Evolutionary conservation across 1,140 invertebrate species (phyloP).

Genomic region (Brachionus rubens): DNA sequence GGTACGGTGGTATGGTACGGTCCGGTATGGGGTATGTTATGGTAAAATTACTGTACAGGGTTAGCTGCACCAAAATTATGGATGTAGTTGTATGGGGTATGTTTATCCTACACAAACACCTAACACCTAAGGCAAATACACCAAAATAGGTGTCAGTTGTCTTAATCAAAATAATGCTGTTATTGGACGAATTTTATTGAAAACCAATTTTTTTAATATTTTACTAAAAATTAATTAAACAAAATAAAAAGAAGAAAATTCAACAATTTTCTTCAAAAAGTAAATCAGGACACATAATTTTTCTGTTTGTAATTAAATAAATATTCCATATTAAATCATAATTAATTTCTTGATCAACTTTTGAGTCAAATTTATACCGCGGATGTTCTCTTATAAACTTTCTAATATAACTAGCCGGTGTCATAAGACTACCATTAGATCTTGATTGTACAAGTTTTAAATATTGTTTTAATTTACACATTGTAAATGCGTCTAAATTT

Average conservation of each 20-base stretch:
- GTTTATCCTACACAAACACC: too few relatives aligned
- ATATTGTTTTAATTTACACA: constrained; percentile 94
- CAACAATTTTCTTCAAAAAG: constrained; percentile 30
- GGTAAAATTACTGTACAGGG: too few relatives aligned
- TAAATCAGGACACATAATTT: background rate
- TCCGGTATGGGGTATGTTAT: too few relatives aligned
- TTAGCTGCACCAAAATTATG: too few relatives aligned
- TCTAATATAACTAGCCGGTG: constrained; percentile 74
- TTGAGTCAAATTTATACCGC: constrained; percentile 82
- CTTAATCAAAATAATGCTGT: too few relatives aligned
- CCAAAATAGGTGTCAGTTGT: too few relatives aligned
- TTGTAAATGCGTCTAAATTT: constrained; percentile 79
- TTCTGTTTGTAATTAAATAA: constrained; percentile 50
- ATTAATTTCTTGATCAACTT: constrained; percentile 80
- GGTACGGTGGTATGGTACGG: too few relatives aligned
- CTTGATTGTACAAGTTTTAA: constrained; percentile 84
- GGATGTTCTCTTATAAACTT: constrained; percentile 83
- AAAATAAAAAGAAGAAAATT: background rate
- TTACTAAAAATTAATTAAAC: too few relatives aligned
- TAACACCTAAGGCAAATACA: too few relatives aligned
- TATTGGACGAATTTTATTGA: too few relatives aligned
- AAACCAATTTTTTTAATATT: too few relatives aligned
- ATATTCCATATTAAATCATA: constrained; percentile 78
- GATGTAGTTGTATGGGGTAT: too few relatives aligned
- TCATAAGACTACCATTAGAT: constrained; percentile 63